These are phyloP conservation scores for Eulemur albifrons DNA, from an alignment of 2,797 vertebrate genomes.

Conservation along the genomic window DNA sequence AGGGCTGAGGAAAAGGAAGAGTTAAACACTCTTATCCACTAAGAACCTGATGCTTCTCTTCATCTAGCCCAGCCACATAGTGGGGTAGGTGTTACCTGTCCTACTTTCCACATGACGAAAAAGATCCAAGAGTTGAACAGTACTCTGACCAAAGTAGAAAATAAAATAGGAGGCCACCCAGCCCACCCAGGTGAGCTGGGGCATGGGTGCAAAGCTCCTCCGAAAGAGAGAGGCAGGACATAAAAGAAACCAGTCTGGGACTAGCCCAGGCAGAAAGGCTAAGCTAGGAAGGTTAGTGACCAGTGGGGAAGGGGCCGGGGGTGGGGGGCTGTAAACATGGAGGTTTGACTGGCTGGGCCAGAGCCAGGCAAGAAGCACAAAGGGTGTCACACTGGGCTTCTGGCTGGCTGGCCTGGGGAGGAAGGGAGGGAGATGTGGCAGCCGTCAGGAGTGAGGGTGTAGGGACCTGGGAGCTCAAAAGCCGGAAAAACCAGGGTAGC, in stretches of 20 bases:
- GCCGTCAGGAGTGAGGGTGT: not conserved
- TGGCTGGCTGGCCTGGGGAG: not conserved
- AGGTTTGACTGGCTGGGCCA: not conserved
- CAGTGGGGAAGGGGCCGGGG: too few species aligned
- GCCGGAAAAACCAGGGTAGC: not conserved
- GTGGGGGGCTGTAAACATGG: not conserved
- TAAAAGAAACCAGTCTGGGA: not conserved
- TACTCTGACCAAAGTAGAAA: not conserved
- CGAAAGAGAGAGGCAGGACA: not conserved
- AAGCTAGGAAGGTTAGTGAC: not conserved
- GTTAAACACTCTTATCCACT: not conserved
- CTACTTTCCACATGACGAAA: not conserved
- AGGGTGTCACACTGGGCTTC: not conserved
- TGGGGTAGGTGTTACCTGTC: not conserved
- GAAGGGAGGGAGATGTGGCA: accelerated
- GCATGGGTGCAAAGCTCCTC: not conserved
- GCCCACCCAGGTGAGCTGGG: not conserved
- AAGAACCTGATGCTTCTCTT: not conserved
- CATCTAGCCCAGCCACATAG: not conserved
- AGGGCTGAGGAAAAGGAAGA: not conserved
- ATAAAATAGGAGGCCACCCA: not conserved
- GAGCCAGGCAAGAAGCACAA: not conserved
- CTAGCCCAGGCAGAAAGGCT: not conserved
- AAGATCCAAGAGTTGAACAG: not conserved
- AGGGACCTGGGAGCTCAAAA: not conserved